Evolutionary conservation across 2,797 vertebrate genomes (phyloP).

Genomic region (Ibycter americanus): DNA sequence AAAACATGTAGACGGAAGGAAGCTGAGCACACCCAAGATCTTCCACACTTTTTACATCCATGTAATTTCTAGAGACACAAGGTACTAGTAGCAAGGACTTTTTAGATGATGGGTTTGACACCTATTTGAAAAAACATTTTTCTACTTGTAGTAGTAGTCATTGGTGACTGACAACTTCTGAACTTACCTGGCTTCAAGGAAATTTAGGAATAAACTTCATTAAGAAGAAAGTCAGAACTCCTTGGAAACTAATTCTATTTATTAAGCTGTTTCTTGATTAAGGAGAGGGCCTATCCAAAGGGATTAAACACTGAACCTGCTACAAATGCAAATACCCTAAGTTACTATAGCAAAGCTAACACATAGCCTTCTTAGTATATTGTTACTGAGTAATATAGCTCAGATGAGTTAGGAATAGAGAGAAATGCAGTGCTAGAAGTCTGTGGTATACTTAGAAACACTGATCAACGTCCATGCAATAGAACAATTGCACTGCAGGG

Average conservation of each 20-base stretch:
- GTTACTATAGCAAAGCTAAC: neutral
- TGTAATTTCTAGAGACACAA: neutral
- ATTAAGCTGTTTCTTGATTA: neutral
- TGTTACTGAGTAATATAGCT: neutral
- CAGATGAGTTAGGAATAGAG: neutral
- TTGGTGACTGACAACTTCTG: neutral
- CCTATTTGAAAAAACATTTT: neutral
- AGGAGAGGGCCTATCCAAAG: neutral
- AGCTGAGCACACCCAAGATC: neutral
- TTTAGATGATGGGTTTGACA: neutral
- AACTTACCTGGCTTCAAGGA: neutral
- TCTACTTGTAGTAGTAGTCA: neutral
- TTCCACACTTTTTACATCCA: neutral
- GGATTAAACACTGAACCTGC: neutral
- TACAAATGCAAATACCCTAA: neutral
- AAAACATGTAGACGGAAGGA: neutral
- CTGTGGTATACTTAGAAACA: neutral
- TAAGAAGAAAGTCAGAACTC: neutral
- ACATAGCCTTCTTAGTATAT: neutral
- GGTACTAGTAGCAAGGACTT: neutral
- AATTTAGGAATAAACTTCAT: neutral
- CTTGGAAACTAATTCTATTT: neutral
- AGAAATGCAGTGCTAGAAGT: neutral
- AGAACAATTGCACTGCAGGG: neutral
- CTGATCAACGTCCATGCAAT: accelerated